Evolutionary conservation across 2,113 vertebrate species (phyloP).

Genomic region (Oncorhynchus gorbuscha): DNA sequence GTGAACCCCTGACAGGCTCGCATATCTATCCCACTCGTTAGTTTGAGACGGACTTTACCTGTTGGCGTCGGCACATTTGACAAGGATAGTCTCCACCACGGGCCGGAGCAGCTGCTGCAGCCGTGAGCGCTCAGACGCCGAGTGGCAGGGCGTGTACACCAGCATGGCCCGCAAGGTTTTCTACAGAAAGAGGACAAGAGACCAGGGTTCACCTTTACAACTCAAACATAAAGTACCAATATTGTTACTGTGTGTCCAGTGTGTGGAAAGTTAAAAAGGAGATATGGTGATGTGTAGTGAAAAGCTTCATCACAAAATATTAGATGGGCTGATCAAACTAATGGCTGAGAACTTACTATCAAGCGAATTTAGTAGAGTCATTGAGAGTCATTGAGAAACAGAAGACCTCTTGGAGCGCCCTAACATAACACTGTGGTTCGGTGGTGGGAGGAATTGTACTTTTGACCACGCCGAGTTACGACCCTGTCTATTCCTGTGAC

Average conservation of each 20-base stretch:
- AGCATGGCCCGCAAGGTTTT: slow-evolving; percentile 92
- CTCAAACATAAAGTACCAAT: too few relatives aligned
- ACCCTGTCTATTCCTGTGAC: background rate
- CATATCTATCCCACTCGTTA: too few relatives aligned
- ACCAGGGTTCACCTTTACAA: background rate
- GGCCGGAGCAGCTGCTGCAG: slow-evolving; percentile 86
- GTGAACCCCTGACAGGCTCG: too few relatives aligned
- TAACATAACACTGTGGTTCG: too few relatives aligned
- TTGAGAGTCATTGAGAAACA: background rate
- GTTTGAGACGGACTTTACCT: slow-evolving; percentile 60
- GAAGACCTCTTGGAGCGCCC: background rate
- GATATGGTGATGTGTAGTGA: too few relatives aligned
- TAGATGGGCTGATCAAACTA: too few relatives aligned
- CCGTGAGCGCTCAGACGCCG: slow-evolving; percentile 76
- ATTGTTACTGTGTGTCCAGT: too few relatives aligned
- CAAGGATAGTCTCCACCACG: slow-evolving; percentile 86
- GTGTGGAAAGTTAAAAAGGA: too few relatives aligned
- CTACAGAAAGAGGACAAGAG: slow-evolving; percentile 53
- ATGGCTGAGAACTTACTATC: too few relatives aligned
- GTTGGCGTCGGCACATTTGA: slow-evolving; percentile 89
- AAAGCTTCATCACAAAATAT: too few relatives aligned
- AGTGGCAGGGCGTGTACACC: slow-evolving; percentile 88
- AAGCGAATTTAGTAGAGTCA: background rate
- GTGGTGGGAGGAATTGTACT: background rate
- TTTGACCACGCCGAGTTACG: background rate